Conservation (phyloP, 92 coral and sea anemone species). For the Pocillopora grandis region DNA sequence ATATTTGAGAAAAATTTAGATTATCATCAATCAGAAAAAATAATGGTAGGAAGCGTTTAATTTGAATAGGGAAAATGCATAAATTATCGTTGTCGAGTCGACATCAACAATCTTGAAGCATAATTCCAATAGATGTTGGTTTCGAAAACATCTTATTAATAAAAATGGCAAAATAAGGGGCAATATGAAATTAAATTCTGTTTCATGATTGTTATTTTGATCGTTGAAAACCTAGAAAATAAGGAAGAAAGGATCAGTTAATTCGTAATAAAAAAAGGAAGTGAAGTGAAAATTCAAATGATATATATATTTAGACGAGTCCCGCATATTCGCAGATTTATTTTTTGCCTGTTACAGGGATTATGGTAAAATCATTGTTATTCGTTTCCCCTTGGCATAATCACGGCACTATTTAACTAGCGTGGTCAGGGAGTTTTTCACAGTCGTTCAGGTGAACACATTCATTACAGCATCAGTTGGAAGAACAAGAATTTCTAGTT, state of each 20-base stretch:
- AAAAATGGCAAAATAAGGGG: not conserved
- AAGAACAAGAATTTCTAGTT: not conserved
- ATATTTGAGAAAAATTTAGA: not conserved
- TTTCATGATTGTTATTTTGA: not conserved
- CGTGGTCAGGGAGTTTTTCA: not conserved
- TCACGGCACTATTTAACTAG: not conserved
- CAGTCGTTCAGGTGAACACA: not conserved
- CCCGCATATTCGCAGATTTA: not conserved
- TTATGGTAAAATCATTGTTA: not conserved
- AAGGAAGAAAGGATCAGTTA: not conserved
- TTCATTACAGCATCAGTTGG: not conserved
- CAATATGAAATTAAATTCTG: not conserved
- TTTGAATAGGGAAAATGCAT: not conserved
- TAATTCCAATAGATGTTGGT: not conserved
- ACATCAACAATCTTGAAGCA: not conserved
- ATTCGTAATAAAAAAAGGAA: not conserved
- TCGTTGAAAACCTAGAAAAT: not conserved
- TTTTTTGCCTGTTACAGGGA: constrained; percentile 11
- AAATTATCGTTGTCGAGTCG: not conserved
- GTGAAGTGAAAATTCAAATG: not conserved
- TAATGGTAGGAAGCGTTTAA: not conserved
- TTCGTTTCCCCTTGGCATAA: not conserved
- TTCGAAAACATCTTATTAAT: not conserved
- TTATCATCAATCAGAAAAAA: not conserved
- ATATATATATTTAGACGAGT: not conserved